These are phyloP conservation scores for Hemicordylus capensis DNA, from an alignment of 2,113 vertebrate genomes.

Conservation along the genomic window DNA sequence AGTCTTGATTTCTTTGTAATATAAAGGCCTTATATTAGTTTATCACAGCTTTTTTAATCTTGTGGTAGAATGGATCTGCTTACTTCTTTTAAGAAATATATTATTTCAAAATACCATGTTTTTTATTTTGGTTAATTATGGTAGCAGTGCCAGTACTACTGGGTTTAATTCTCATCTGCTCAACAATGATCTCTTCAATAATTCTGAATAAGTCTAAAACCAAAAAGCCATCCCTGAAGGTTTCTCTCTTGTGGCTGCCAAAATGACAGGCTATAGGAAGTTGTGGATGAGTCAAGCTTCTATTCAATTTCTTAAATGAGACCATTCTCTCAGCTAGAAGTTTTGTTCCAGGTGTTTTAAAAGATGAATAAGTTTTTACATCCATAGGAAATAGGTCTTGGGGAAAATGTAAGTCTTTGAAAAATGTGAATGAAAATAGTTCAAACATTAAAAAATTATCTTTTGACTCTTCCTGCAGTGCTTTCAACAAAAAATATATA, in stretches of 20 bases:
- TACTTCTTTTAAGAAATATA: not conserved
- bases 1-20: not conserved
- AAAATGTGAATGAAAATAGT: not conserved
- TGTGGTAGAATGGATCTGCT: not conserved
- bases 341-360: not conserved
- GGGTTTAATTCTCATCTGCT: not conserved
- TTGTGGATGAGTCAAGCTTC: constrained; percentile 11
- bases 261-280: not conserved
- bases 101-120: not conserved
- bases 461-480: not conserved
- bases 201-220: not conserved
- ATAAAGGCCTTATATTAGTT: not conserved
- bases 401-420: not conserved
- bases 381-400: not conserved
- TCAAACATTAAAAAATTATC: not conserved
- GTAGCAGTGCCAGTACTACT: not conserved
- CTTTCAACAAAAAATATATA: not conserved
- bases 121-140: not conserved
- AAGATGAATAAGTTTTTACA: not conserved
- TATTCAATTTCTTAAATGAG: not conserved
- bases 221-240: not conserved
- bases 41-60: not conserved
- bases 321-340: not conserved
- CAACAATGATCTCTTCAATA: not conserved
- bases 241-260: not conserved